These are phyloP conservation scores for Ectropis crepuscularia DNA, from an alignment of 2,888 invertebrate genomes.

Conservation along the genomic window DNA sequence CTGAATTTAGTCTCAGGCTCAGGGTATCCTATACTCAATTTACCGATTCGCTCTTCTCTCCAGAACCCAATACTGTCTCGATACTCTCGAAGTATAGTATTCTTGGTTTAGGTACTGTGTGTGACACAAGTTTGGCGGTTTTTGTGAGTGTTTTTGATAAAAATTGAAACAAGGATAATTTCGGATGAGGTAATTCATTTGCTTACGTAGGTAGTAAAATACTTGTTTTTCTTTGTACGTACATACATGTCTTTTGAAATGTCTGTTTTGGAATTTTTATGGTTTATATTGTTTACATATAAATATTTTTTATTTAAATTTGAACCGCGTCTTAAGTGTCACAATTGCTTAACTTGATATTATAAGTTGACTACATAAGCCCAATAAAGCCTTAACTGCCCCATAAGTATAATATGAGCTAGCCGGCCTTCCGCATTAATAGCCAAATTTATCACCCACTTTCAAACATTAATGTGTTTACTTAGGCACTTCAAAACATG, in stretches of 20 bases:
- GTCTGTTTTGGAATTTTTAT: not conserved
- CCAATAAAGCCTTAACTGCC: slow-evolving; percentile 5
- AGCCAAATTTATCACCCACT: slow-evolving; percentile 16
- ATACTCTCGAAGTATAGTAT: too few species aligned
- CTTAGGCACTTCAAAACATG: slow-evolving; percentile 3
- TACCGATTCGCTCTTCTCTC: too few species aligned
- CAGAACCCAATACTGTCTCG: too few species aligned
- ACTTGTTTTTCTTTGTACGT: not conserved
- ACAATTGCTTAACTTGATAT: slow-evolving; percentile 3
- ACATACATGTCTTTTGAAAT: not conserved
- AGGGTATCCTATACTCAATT: too few species aligned
- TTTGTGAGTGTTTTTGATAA: not conserved
- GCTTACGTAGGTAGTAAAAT: not conserved
- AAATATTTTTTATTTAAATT: too few species aligned
- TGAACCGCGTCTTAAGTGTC: not conserved
- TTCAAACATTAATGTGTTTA: slow-evolving; percentile 11
- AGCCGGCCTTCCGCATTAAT: slow-evolving; percentile 6
- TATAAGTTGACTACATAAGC: not conserved
- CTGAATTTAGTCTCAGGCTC: too few species aligned
- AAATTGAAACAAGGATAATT: slow-evolving; percentile 6
- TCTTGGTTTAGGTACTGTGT: too few species aligned
- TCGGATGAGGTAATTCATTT: slow-evolving; percentile 1
- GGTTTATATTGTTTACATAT: not conserved
- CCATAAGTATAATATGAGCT: slow-evolving; percentile 8
- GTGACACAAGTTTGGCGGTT: not conserved